These are phyloP conservation scores for Cryptotis parvus DNA, from an alignment of 2,113 vertebrate species.

Conservation along the genomic window DNA sequence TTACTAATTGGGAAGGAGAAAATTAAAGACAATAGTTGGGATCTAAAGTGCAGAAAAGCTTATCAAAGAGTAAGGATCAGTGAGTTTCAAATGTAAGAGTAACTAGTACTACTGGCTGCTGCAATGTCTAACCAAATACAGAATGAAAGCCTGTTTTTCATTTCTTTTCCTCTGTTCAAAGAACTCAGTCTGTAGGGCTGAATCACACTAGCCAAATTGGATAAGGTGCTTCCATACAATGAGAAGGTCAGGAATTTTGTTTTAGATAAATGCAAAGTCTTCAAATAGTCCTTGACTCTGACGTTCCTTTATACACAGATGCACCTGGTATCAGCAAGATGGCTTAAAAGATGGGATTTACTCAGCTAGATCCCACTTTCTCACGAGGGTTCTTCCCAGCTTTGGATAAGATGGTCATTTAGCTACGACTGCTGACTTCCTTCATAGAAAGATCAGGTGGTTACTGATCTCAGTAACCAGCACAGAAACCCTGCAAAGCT, in stretches of 20 bases:
- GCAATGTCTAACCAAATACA: neutral
- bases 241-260: neutral
- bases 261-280: conserved; percentile 28
- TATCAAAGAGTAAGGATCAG: neutral
- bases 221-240: neutral
- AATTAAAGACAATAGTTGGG: neutral
- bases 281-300: neutral
- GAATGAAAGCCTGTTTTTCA: neutral
- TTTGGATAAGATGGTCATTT: neutral
- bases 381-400: neutral
- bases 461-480: neutral
- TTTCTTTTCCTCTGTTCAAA: no score
- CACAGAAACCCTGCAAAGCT: neutral
- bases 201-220: neutral
- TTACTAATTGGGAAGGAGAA: conserved; percentile 11
- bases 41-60: neutral
- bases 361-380: neutral
- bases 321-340: neutral
- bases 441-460: neutral
- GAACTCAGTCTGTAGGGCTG: conserved; percentile 17
- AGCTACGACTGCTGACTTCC: neutral
- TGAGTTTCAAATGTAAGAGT: conserved; percentile 6
- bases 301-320: neutral
- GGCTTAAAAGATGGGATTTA: neutral
- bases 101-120: neutral